These are phyloP conservation scores for Uloborus plumipes DNA, from an alignment of 2,888 invertebrate genomes.

Conservation along the genomic window DNA sequence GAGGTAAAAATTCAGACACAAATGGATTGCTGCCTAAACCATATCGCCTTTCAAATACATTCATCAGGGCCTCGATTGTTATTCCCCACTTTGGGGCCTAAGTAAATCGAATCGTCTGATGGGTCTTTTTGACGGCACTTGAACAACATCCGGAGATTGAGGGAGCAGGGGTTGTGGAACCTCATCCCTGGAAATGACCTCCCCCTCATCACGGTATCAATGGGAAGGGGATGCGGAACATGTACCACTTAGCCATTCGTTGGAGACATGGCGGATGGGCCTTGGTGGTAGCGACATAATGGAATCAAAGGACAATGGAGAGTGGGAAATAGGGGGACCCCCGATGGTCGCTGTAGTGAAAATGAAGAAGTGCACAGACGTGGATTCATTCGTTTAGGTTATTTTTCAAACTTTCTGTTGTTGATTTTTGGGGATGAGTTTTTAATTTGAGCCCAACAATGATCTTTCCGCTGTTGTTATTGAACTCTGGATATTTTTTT, in stretches of 20 bases:
- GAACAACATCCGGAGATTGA: neutral
- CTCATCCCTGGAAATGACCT: neutral
- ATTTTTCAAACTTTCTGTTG: neutral
- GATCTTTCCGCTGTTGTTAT: too few relatives aligned
- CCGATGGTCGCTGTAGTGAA: neutral
- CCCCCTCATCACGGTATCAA: neutral
- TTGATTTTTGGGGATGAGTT: neutral
- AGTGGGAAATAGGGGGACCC: slow-evolving; percentile 1
- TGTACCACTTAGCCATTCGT: slow-evolving; percentile 56
- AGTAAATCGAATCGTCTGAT: slow-evolving; percentile 22
- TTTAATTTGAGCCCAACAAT: too few relatives aligned
- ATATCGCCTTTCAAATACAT: too few relatives aligned
- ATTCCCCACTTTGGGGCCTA: neutral
- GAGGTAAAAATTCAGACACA: too few relatives aligned
- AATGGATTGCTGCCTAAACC: too few relatives aligned
- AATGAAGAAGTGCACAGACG: neutral
- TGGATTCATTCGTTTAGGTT: neutral
- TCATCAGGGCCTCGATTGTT: too few relatives aligned
- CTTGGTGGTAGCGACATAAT: slow-evolving; percentile 36
- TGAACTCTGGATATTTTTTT: too few relatives aligned
- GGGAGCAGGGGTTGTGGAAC: too few relatives aligned
- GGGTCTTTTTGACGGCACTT: slow-evolving; percentile 27
- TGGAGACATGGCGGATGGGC: slow-evolving; percentile 50
- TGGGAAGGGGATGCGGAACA: slow-evolving; percentile 4
- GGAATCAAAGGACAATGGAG: slow-evolving; percentile 30